Base-by-base conservation (phyloP, 2,888 invertebrate species). In the Mongoloraphidia duomilia region DNA sequence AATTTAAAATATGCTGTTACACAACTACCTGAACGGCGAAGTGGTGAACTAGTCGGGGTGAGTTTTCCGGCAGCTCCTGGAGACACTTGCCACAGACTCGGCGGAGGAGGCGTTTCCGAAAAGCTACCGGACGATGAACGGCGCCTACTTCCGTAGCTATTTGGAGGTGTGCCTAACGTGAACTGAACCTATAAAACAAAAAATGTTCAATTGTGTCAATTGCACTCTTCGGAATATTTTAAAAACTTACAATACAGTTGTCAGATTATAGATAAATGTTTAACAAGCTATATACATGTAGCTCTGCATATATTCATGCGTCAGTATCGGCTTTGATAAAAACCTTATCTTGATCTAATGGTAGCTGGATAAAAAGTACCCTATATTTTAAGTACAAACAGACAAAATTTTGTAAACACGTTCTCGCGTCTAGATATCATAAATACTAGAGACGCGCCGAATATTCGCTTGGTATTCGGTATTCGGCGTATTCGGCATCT, bases 81-180 rank as follows among this genome's bases (percentile, higher is more conserved):
- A 50, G 87, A 87, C 38, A 88, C 84, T 62, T 86, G 86, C 89
- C 89, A 89, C 55, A 83, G 78, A 59, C 79, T 82, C 46, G 87
- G 85, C 12, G 84, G 82, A 51, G 81, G 81, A 14, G 82, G 81
- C n/a, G 82, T 82, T 63, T 82, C 82, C 49, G 80, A 79, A 37
- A 74, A 59, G 48, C 79, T 79, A 56, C 80, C 77, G 58, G 79
- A 79, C 0, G 82, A 81, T 51, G 79, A 77, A 50, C 79, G 77
- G 60, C 82, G 74, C 59, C 78, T 74, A 44, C 71, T 64, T 9
- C 67, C 65, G 26, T 26, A 26, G 37, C 54, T 72, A 44, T 80
- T 79, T 43, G 91, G 90, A 49, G 92, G 89, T 46, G 92, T 90
- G 50, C 90, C 88, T 69, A 92, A 84, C 47, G 82, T 78, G 69